Conservation (phyloP, 2,113 vertebrate genomes). For the Jacana jacana region DNA sequence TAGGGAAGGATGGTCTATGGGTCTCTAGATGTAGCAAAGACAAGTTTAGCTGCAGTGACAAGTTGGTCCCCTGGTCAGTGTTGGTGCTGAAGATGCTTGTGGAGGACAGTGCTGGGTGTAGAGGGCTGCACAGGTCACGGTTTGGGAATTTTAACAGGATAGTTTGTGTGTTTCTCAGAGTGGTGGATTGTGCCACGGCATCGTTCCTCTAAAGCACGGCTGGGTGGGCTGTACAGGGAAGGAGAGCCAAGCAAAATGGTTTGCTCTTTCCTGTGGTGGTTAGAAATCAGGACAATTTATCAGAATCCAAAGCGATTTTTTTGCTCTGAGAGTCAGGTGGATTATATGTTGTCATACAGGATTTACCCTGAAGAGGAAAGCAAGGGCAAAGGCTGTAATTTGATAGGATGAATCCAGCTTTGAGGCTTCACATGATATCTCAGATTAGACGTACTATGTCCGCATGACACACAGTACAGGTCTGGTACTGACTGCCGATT, state of each 20-base stretch:
- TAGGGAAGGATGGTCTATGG: not conserved
- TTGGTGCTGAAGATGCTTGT: not conserved
- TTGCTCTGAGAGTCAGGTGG: not conserved
- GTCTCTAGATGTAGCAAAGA: not conserved
- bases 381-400: constrained; percentile 40
- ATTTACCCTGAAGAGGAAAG: constrained; percentile 34
- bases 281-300: not conserved
- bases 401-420: constrained; percentile 45
- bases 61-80: not conserved
- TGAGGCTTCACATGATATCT: constrained; percentile 42
- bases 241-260: not conserved
- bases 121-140: not conserved
- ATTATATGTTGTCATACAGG: not conserved
- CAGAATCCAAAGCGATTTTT: not conserved
- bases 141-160: not conserved
- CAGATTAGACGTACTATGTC: not conserved
- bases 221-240: not conserved
- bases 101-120: not conserved
- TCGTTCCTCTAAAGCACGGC: accelerated
- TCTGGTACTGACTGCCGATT: not conserved
- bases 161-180: not conserved
- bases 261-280: not conserved
- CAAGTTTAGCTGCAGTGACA: not conserved
- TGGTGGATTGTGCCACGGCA: not conserved
- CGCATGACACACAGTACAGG: not conserved